Conservation (phyloP, 2,888 invertebrate genomes). For the Acanthococcus lagerstroemiae region DNA sequence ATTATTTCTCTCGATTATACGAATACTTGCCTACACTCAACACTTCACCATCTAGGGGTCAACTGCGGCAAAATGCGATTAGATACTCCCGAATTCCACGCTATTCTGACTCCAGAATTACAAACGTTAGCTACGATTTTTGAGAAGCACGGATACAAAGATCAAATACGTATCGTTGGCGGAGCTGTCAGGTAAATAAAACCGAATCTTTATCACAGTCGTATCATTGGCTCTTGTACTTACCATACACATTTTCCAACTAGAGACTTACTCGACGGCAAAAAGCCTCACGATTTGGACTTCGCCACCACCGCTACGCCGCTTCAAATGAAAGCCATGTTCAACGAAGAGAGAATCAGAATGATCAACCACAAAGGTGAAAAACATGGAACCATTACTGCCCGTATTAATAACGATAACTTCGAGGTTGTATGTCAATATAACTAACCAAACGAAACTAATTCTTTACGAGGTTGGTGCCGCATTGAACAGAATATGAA, state of each 20-base stretch:
- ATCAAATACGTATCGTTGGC: conserved; percentile 88
- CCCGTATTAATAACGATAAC: conserved; percentile 87
- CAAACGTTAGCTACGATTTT: conserved; percentile 61
- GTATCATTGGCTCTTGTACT: not conserved
- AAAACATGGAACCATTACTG: conserved; percentile 91
- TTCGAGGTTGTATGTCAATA: conserved; percentile 64
- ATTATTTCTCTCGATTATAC: too few species aligned
- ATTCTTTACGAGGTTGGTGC: too few species aligned
- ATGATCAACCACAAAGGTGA: conserved; percentile 89
- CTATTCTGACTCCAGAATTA: conserved; percentile 75
- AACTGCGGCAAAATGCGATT: conserved; percentile 48
- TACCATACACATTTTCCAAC: not conserved
- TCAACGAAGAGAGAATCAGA: conserved; percentile 67
- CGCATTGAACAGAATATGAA: too few species aligned
- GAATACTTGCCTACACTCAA: too few species aligned
- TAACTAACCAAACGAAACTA: too few species aligned
- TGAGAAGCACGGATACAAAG: conserved; percentile 53
- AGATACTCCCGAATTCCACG: conserved; percentile 61
- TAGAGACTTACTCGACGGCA: conserved; percentile 66
- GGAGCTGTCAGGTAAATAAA: conserved; percentile 64
- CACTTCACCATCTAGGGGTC: too few species aligned
- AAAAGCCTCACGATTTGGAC: conserved; percentile 81
- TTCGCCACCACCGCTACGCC: conserved; percentile 98
- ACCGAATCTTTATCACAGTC: not conserved
- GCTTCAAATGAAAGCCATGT: conserved; percentile 88